phyloP scores from a whole-genome alignment of 2,888 invertebrate species.

The Suillia variegata region DNA sequence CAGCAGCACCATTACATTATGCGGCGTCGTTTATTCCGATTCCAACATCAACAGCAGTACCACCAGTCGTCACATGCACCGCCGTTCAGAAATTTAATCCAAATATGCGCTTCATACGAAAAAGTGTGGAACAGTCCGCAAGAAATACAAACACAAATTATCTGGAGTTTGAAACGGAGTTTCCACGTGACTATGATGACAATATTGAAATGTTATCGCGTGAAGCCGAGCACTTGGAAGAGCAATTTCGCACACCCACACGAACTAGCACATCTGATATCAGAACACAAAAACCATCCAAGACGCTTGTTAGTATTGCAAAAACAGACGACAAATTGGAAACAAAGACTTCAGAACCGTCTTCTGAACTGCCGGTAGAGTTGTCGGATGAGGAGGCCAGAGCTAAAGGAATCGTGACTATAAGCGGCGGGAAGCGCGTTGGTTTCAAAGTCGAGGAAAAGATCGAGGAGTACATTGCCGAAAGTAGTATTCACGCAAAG shows the following conservation, averaged over 20 bases:
- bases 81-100: constrained; percentile 41
- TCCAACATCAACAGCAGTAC: constrained; percentile 28
- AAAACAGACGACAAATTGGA: background rate
- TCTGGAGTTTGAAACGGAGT: constrained; percentile 60
- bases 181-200: constrained; percentile 61
- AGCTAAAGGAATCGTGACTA: constrained; percentile 33
- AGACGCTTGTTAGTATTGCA: background rate
- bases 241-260: constrained; percentile 57
- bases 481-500: constrained; percentile 25
- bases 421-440: constrained; percentile 45
- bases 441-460: constrained; percentile 54
- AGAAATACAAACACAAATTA: constrained; percentile 50
- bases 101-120: constrained; percentile 58
- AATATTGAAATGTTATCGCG: constrained; percentile 61
- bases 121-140: constrained; percentile 57
- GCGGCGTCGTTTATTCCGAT: constrained; percentile 33
- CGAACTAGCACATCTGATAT: constrained; percentile 35
- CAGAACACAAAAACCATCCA: constrained; percentile 7
- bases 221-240: constrained; percentile 60
- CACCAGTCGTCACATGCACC: constrained; percentile 32
- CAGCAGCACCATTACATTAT: constrained; percentile 18
- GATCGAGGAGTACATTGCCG: constrained; percentile 37
- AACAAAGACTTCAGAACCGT: constrained; percentile 6
- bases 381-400: constrained; percentile 38
- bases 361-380: constrained; percentile 11